phyloP scores from a whole-genome alignment of 1,140 invertebrate genomes.

The Magallana ariakensis region DNA sequence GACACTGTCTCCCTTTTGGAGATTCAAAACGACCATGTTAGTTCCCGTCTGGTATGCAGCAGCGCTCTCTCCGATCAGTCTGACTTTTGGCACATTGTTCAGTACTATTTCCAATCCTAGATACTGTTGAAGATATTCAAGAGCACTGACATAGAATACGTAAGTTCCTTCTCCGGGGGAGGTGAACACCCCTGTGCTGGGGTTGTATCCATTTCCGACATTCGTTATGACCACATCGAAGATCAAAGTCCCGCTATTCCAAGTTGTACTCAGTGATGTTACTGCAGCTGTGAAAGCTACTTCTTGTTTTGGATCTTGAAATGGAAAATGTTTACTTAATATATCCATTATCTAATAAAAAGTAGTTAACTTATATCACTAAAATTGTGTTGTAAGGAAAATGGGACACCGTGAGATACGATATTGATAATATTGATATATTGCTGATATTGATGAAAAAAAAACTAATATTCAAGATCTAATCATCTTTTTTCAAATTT shows the following conservation, averaged over 20 bases:
- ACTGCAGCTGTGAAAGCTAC: not conserved
- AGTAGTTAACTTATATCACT: too few species aligned
- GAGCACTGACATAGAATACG: not conserved
- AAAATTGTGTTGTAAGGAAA: too few species aligned
- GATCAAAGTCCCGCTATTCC: not conserved
- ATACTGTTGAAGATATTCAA: not conserved
- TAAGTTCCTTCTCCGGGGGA: not conserved
- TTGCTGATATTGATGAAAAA: too few species aligned
- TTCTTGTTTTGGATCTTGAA: not conserved
- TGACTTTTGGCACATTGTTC: not conserved
- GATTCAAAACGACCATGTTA: not conserved
- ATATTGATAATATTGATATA: too few species aligned
- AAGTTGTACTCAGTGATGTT: not conserved
- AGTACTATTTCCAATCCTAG: not conserved
- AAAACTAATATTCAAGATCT: too few species aligned
- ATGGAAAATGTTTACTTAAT: not conserved
- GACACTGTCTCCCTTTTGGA: not conserved
- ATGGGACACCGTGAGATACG: too few species aligned
- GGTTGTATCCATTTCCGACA: not conserved
- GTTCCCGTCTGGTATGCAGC: not conserved
- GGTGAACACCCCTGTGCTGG: not conserved
- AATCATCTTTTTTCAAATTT: too few species aligned
- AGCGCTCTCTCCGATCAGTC: not conserved
- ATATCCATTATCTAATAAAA: too few species aligned
- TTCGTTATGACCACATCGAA: not conserved